A percentile compares a stretch with the other conserved stretches of the same genome.
Conservation (phyloP, 2,113 vertebrate genomes). For the Noturus placidus region DNA sequence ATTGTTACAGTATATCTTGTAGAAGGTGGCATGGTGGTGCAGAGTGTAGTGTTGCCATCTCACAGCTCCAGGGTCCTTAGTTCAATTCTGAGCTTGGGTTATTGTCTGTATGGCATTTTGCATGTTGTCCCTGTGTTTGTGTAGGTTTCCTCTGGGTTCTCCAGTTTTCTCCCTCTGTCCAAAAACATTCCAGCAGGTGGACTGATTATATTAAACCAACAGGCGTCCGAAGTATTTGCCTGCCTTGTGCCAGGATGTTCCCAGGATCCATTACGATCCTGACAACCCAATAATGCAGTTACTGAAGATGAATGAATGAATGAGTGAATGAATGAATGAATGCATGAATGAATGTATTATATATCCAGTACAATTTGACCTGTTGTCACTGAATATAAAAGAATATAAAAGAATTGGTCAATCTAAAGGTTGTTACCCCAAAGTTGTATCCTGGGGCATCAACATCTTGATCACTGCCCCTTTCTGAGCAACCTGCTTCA, state of each 20-base stretch:
- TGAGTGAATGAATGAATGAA: not conserved
- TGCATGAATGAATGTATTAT: too few relatives aligned
- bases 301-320: not conserved
- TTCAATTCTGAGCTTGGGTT: not conserved
- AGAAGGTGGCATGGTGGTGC: not conserved
- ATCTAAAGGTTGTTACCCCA: not conserved
- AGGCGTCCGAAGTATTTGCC: not conserved
- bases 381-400: not conserved
- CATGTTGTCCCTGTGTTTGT: not conserved
- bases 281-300: not conserved
- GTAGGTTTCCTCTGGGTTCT: not conserved
- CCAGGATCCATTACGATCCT: not conserved
- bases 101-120: not conserved
- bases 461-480: constrained; percentile 46
- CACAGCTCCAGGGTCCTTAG: not conserved
- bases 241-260: not conserved
- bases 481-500: constrained; percentile 36
- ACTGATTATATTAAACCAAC: not conserved
- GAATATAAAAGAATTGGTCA: not conserved
- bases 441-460: not conserved
- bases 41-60: not conserved
- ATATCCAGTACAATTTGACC: not conserved
- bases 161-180: not conserved
- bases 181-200: not conserved
- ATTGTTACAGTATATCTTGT: not conserved